Base-by-base conservation (phyloP, 2,888 invertebrate species). In the Mythimna lalbum region DNA sequence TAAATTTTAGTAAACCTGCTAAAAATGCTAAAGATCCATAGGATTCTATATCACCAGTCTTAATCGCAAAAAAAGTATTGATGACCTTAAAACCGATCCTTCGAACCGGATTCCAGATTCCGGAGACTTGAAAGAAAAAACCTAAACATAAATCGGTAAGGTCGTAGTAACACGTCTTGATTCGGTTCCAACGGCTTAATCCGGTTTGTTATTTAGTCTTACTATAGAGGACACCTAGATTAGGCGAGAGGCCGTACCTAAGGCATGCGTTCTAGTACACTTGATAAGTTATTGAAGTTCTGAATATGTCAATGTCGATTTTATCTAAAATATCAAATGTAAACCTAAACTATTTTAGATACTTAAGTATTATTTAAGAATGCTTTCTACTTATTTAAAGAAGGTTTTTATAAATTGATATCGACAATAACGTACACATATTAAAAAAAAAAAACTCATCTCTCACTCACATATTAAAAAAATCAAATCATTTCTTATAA, bases 181-280 rank as follows among this genome's bases (percentile, higher is more conserved):
- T 66, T 73, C 47, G 9, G 39, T 60, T 59, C 50, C 27, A 52
- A 65, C 39, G 39, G 21, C 55, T 69, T 19, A 76, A 76, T 71
- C 70, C 66, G 70, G 83, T 80, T 81, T 62, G 59, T 0, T 27
- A 50, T 71, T 63, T 47, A 62, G 39, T 67, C 39, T 23, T 59
- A 78, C 36, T 31, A 43, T 55, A 19, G 52, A 60, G 63, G 76
- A 57, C 68, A 80, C 9, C 63, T 73, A 74, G 64, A 80, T 74
- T 59, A 68, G 64, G 53, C 43, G 17, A 66, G 47, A 67, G 63
- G 19, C 27, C 27, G 33, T 31, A 27, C 36, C 17, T 23, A 43
- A 33, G 27, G 43, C 19, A 60, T 49, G 52, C n/a, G 12, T 39
- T n/a, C 23, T 19, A 31, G 6, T 31, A 17, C n/a, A 60, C 23